Evolutionary conservation across 2,888 invertebrate species (phyloP).

Genomic region (Orchesellides sinensis): DNA sequence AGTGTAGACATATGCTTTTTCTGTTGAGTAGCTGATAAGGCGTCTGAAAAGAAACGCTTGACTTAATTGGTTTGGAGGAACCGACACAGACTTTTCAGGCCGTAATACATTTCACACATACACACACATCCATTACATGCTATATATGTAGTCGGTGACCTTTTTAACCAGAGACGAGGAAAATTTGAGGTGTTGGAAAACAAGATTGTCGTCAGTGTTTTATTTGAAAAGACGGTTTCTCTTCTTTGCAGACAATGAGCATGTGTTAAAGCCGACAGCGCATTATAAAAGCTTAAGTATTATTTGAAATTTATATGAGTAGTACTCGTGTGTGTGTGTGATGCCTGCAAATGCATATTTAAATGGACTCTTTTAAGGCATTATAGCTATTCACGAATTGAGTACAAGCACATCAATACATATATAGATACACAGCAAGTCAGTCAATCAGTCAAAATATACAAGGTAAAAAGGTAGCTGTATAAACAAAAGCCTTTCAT

Average conservation of each 20-base stretch:
- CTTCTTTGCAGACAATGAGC: slow-evolving; percentile 40
- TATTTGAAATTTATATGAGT: background rate
- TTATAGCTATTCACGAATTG: slow-evolving; percentile 9
- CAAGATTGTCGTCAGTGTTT: slow-evolving; percentile 50
- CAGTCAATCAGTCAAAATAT: slow-evolving; percentile 54
- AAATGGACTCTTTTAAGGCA: background rate
- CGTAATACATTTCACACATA: slow-evolving; percentile 24
- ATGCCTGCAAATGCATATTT: background rate
- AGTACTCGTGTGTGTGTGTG: too few relatives aligned
- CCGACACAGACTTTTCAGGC: too few relatives aligned
- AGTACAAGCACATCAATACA: slow-evolving; percentile 34
- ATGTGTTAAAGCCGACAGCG: slow-evolving; percentile 40
- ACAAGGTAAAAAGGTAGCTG: background rate
- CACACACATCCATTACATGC: slow-evolving; percentile 37
- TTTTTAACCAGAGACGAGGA: slow-evolving; percentile 45
- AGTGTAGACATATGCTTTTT: slow-evolving; percentile 56
- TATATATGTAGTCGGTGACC: slow-evolving; percentile 58
- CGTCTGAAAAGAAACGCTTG: slow-evolving; percentile 55
- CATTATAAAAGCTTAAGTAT: slow-evolving; percentile 33
- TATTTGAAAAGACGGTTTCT: slow-evolving; percentile 37
- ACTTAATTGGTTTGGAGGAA: slow-evolving; percentile 59
- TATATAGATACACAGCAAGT: slow-evolving; percentile 36
- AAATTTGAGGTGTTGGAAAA: slow-evolving; percentile 60
- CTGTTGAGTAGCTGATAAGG: slow-evolving; percentile 60
- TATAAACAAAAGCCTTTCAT: background rate